Base-by-base conservation (phyloP, 1,140 invertebrate species). In the Branchinecta lynchi region DNA sequence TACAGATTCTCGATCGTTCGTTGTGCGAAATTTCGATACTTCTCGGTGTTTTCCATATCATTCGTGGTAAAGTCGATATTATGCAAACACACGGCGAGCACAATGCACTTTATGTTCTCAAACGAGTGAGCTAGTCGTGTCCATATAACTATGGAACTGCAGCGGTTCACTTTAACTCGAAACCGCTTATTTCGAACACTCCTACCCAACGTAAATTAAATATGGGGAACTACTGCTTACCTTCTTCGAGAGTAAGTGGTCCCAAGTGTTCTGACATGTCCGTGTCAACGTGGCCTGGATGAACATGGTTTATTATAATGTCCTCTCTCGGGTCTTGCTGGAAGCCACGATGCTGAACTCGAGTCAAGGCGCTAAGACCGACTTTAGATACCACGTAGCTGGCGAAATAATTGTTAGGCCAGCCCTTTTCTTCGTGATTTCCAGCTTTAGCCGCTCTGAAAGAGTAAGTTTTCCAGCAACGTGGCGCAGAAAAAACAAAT, bases 231-330 rank as follows among this genome's bases (percentile, higher is more conserved):
- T 69, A 73, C 8, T 17, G 9, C 44, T 67, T 76, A 79, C 86
- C 88, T 77, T 87, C 72, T 70, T 88, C 86, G 69, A 85, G 84
- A 7, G 84, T 85, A 9, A 87, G 77, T 0, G 75, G 76, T 7
- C 88, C 87, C 74, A 84, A 85, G 72, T 87, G 84, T 51, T 81
- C 84, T 3, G 83, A 81, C 87, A 90, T 87, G 73, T 89, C 87
- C 3, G 88, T 90, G 73, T 84, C 81, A 7, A 89, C 87, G 77
- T 86, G 88, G 0, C 83, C 83, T 1, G 84, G 84, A 74, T 86
- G 84, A 60, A 86, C 85, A 67, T 82, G 78, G 81, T 88, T 89
- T 0, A 89, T 81, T 67, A 86, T 77, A 69, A 87, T 80, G 74
- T 86, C 84, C 8, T 78, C 73, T 12, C 73, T 72, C 17, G 72